These are phyloP conservation scores for Plutella xylostella DNA, from an alignment of 2,888 invertebrate genomes.

Conservation along the genomic window DNA sequence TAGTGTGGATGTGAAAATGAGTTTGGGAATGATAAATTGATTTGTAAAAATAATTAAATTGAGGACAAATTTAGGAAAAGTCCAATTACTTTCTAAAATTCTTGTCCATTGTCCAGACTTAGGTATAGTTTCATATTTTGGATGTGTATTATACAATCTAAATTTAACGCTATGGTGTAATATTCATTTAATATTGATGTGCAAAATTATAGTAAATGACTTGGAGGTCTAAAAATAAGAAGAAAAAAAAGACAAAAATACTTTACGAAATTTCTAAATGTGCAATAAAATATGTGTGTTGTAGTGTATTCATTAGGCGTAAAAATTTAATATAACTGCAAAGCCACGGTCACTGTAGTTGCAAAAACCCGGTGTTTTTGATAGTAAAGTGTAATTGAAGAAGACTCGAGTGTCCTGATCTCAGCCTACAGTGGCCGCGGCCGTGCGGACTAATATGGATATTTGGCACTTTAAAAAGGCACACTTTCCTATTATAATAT, in stretches of 20 bases:
- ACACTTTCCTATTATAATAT: slow-evolving; percentile 67
- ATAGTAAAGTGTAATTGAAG: background rate
- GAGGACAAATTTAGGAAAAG: no score
- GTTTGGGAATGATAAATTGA: no score
- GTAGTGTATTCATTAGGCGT: slow-evolving; percentile 70
- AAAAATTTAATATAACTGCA: slow-evolving; percentile 50
- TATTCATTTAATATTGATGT: slow-evolving; percentile 66
- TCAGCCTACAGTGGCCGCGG: slow-evolving; percentile 20
- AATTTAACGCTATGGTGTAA: slow-evolving; percentile 66
- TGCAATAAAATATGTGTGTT: slow-evolving; percentile 71
- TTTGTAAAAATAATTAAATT: no score
- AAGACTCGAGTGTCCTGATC: slow-evolving; percentile 5
- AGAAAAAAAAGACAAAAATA: slow-evolving; percentile 61
- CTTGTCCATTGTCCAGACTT: slow-evolving; percentile 66
- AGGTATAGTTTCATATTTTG: slow-evolving; percentile 67
- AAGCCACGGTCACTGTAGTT: slow-evolving; percentile 36
- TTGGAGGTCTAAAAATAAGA: slow-evolving; percentile 68
- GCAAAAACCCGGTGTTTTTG: slow-evolving; percentile 27
- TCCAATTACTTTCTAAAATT: slow-evolving; percentile 51
- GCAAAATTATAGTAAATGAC: slow-evolving; percentile 70
- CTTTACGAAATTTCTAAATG: slow-evolving; percentile 70
- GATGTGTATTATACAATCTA: slow-evolving; percentile 66
- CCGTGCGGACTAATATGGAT: slow-evolving; percentile 53
- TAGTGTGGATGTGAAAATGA: no score
- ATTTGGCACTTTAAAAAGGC: slow-evolving; percentile 69